Base-by-base conservation (phyloP, 2,888 invertebrate species). In the Drosophila suboccidentalis region DNA sequence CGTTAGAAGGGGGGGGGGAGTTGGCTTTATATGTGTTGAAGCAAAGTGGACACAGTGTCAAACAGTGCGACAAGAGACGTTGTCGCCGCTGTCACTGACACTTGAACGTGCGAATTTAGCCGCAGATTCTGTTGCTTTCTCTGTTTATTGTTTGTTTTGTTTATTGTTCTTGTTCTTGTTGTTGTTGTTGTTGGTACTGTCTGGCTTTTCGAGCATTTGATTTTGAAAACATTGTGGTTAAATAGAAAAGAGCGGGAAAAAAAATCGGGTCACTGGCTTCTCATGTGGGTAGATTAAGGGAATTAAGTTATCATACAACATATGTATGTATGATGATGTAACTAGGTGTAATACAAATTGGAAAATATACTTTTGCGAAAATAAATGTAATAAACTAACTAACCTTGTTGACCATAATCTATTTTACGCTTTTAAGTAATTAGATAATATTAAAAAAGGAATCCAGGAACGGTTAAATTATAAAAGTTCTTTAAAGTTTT, bases 71-170 rank as follows among this genome's bases (percentile, higher is more conserved):
- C 57, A 67, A 41, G 63, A 57, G 43, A 58, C 72, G 32, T 15
- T 54, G 64, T 47, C 55, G 61, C 59, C 50, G 32, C 79, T 78
- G 82, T 60, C 83, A 64, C 51, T 72, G 75, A 78, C 82, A 75
- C 80, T 71, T 70, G 63, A 80, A 80, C 66, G 77, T 80, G 83
- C 64, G 65, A 77, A 77, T 77, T 73, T 71, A 44, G 82, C 71
- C 79, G 63, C 80, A 82, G 71, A 63, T 68, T 71, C 43, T 63
- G 44, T 74, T 78, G 58, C 49, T 57, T 58, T 57, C 61, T 44
- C 53, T 55, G 65, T 58, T 62, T 65, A 36, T 38, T 61, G 11
- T 62, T n/a, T 36, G 57, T n/a, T n/a, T n/a, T n/a, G n/a, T 15
- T 15, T 58, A 46, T 46, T 63, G 15, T 17, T 58, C 57, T 57